Evolutionary conservation across 2,797 vertebrate species (phyloP).

Genomic region (Myotis myotis): DNA sequence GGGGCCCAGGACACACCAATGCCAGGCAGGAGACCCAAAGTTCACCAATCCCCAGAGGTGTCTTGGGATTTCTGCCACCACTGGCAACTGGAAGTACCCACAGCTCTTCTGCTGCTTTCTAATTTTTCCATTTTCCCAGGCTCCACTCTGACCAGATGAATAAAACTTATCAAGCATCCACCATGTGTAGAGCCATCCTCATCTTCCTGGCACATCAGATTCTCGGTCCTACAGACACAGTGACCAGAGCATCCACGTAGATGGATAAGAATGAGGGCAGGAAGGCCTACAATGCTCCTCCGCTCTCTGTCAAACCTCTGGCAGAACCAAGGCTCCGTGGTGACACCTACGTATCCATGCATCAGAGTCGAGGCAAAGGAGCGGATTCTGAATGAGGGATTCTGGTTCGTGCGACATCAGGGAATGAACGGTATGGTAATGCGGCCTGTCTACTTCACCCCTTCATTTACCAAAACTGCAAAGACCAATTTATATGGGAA

Average conservation of each 20-base stretch:
- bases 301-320: rapidly evolving
- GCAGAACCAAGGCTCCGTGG: no score
- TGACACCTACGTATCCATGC: rapidly evolving
- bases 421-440: rapidly evolving
- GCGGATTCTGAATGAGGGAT: rapidly evolving
- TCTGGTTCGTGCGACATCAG: rapidly evolving
- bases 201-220: not conserved
- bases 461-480: not conserved
- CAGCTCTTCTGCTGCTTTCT: not conserved
- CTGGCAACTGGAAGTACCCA: not conserved
- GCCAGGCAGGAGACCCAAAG: not conserved
- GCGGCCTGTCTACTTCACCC: not conserved
- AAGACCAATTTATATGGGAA: not conserved
- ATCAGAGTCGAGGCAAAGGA: not conserved
- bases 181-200: rapidly evolving
- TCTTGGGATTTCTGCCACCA: not conserved
- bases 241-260: not conserved
- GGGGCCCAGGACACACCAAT: rapidly evolving
- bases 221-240: not conserved
- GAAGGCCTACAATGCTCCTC: not conserved
- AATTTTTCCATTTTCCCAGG: not conserved
- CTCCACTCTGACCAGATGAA: not conserved
- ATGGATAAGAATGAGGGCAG: not conserved
- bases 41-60: not conserved
- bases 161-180: not conserved